Evolutionary conservation across 2,888 invertebrate genomes (phyloP), one percentile per base, ranked within the genome.

Genomic region (Leucophora obtusa): DNA sequence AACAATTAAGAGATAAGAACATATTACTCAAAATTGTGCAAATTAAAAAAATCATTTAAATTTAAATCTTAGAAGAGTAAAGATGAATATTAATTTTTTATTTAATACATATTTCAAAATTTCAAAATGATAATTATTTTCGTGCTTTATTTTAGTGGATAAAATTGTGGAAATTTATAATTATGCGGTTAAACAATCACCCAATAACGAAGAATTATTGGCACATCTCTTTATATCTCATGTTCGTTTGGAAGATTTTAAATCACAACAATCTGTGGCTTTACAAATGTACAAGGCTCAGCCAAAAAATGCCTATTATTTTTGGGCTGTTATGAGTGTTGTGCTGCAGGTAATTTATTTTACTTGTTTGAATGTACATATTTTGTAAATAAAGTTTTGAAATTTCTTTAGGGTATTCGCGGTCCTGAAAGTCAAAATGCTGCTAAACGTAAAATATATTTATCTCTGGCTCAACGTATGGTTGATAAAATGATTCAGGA

Each of bases 291-390:
- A 97, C 91, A 98, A 97, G 91, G 92, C 96, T 72, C 95, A 95
- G 86, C 95, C 96, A 2, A 98, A 98, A 89, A 97, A 97, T 89
- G 98, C 98, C 0, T 99, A 99, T 89, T 98, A 98, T 89, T 98
- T 97, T 89, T 99, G 99, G 99, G 96, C 97, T 18, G 95, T 99
- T 10, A 98, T 98, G 96, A 98, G 98, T 89, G 94, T 97, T 84
- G 95, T 98, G 21, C 93, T 98, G 92, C 98, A 98, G 93, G 97
- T 96, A 85, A 84, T 21, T 65, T 5, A 8, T 54, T 33, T 18
- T 35, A 56, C 17, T 58, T 68, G 11, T 21, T n/a, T 17, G 2
- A 28, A 28, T 1, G 28, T 3, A n/a, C n/a, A n/a, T n/a, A 6
- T 28, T 7, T 28, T 28, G 1, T 28, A 6, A 6, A 28, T 28